Evolutionary conservation across 2,113 vertebrate genomes (phyloP), one percentile per base, ranked within the genome.

Genomic region (Dunckerocampus dactyliophorus): DNA sequence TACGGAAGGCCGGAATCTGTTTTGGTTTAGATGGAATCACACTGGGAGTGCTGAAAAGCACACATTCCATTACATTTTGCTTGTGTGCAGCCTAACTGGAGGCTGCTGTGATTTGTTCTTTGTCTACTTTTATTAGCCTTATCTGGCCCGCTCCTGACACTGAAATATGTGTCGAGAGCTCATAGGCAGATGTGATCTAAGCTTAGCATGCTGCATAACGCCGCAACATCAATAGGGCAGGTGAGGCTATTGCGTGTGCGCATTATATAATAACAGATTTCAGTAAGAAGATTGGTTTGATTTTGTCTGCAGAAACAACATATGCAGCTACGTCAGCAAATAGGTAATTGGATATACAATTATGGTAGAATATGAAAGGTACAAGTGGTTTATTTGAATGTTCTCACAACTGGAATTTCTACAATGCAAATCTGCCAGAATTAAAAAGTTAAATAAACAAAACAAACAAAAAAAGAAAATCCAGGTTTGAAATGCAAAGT

Each of bases 11-110:
- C 60, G 61, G 63, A 71, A 65, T 72, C 73, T 83, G 81, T 88
- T 88, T 85, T 76, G 76, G 70, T 87, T 90, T 85, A 65, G 84
- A 87, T 85, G 68, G 64, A 54, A 85, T 86, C 87, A 74, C 74
- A 47, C 72, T 60, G 69, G 55, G 72, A 84, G 83, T 77, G 87
- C 82, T 89, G 88, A 91, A 89, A 89, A 87, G 80, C 61, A 43
- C 78, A 79, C 88, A 89, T 89, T 90, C 88, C 87, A 82, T 58
- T 74, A 63, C 81, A 74, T 83, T 85, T 88, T 80, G 54, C 79
- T 84, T 50, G 70, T 85, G 67, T 69, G 72, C 65, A 51, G 69
- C 73, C 74, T 67, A 65, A 85, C 66, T 59, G 72, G 52, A 63
- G 60, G 71, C 54, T 57, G 72, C 75, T 77, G 79, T 64, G 78